Evolutionary conservation across 2,113 vertebrate genomes (phyloP).

Genomic region (Globicephala melas): DNA sequence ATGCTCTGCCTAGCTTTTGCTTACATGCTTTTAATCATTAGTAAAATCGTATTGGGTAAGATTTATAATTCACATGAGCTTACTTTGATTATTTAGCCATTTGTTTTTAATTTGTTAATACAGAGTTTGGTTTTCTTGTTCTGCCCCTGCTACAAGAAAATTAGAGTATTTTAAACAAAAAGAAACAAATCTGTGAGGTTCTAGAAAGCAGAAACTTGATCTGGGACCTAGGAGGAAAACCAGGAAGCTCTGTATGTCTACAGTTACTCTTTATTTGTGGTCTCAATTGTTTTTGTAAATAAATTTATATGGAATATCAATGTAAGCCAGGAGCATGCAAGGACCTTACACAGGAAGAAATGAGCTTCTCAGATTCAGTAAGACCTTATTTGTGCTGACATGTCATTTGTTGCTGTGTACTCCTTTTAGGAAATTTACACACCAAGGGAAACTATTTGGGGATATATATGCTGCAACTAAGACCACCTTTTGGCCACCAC

Average conservation of each 20-base stretch:
- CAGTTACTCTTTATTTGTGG: neutral
- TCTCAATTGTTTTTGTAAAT: neutral
- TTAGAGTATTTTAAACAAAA: neutral
- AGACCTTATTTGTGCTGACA: neutral
- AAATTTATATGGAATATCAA: neutral
- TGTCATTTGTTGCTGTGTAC: neutral
- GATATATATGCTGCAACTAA: neutral
- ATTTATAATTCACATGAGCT: neutral
- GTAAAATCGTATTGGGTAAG: neutral
- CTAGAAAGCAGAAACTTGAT: neutral
- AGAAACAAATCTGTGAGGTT: neutral
- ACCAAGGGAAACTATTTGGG: neutral
- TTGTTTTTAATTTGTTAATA: neutral
- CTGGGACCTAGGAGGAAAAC: neutral
- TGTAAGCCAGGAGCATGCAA: neutral
- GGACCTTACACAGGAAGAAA: neutral
- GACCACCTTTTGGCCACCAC: too few species aligned
- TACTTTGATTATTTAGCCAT: neutral
- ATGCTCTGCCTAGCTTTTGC: neutral
- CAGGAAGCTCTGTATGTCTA: neutral
- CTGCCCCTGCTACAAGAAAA: neutral
- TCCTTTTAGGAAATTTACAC: neutral
- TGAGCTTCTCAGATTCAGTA: neutral
- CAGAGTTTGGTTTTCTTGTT: neutral
- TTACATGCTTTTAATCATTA: neutral